A percentile compares a stretch with the other conserved stretches of the same genome.
Conservation (phyloP, 1,140 invertebrate species). For the Procambarus clarkii region DNA sequence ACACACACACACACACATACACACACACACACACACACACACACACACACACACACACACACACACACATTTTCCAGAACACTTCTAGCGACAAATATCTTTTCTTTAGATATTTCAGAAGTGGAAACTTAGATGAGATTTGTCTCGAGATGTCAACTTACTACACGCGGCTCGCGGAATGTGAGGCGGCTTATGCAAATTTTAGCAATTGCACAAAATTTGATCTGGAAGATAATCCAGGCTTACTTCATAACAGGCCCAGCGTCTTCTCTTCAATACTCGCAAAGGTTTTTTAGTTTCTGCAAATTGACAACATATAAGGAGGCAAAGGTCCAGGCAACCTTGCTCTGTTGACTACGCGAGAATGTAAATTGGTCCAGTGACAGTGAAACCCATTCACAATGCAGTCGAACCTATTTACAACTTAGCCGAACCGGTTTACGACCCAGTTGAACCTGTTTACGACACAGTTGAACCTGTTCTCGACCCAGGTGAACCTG, state of each 20-base stretch:
- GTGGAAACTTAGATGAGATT: slow-evolving; percentile 55
- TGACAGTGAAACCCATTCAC: too few species aligned
- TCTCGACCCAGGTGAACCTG: too few species aligned
- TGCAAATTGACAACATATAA: neutral
- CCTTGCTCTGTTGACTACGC: neutral
- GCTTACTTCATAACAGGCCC: slow-evolving; percentile 10
- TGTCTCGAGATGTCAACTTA: slow-evolving; percentile 44
- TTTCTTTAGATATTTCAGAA: slow-evolving; percentile 53
- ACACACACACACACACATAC: neutral
- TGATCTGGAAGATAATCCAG: slow-evolving; percentile 49
- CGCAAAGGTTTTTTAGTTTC: neutral
- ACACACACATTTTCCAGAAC: neutral
- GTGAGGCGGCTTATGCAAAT: slow-evolving; percentile 50
- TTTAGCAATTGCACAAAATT: slow-evolving; percentile 57
- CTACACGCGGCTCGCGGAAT: slow-evolving; percentile 40
- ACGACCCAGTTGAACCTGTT: too few species aligned
- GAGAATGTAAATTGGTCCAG: neutral
- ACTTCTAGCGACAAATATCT: slow-evolving; percentile 30
- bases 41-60: neutral
- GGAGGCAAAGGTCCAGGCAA: neutral
- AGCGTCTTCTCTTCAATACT: neutral
- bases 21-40: neutral
- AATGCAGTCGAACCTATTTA: too few species aligned
- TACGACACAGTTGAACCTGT: too few species aligned
- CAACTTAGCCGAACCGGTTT: too few species aligned